phyloP scores from a whole-genome alignment of 1,140 invertebrate species.

The Megalonaias nervosa region DNA sequence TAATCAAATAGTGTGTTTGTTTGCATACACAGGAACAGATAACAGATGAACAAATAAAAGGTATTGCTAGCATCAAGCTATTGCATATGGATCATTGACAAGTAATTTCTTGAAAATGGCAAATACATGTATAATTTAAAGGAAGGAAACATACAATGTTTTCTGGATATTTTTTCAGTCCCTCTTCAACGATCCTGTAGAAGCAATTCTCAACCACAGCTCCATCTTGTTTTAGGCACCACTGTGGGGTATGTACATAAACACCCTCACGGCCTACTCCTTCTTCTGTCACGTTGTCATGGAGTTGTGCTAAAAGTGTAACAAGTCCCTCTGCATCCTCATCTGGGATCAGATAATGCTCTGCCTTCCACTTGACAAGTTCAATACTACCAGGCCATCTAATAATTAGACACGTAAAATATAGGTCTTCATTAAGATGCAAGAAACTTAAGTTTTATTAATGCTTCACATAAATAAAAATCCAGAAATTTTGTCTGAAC shows the following conservation, averaged over 20 bases:
- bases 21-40: too few relatives aligned
- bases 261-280: conserved; percentile 7
- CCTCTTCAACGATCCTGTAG: conserved; percentile 11
- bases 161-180: conserved; percentile 19
- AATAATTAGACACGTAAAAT: too few relatives aligned
- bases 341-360: conserved; percentile 5
- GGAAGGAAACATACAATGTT: background rate
- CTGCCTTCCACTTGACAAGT: background rate
- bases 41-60: too few relatives aligned
- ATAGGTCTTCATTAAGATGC: too few relatives aligned
- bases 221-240: conserved; percentile 11
- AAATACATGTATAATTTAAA: too few relatives aligned
- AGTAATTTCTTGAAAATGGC: too few relatives aligned
- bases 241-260: conserved; percentile 4
- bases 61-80: too few relatives aligned
- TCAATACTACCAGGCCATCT: conserved; percentile 19
- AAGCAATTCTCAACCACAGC: conserved; percentile 12
- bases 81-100: too few relatives aligned
- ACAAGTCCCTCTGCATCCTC: conserved; percentile 10
- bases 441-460: too few relatives aligned
- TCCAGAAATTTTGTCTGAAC: too few relatives aligned
- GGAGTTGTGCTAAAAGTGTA: conserved; percentile 3
- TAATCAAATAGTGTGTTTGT: too few relatives aligned
- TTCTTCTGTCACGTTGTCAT: background rate
- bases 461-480: too few relatives aligned